phyloP scores from a whole-genome alignment of 2,797 vertebrate species.

The Zonotrichia albicollis region DNA sequence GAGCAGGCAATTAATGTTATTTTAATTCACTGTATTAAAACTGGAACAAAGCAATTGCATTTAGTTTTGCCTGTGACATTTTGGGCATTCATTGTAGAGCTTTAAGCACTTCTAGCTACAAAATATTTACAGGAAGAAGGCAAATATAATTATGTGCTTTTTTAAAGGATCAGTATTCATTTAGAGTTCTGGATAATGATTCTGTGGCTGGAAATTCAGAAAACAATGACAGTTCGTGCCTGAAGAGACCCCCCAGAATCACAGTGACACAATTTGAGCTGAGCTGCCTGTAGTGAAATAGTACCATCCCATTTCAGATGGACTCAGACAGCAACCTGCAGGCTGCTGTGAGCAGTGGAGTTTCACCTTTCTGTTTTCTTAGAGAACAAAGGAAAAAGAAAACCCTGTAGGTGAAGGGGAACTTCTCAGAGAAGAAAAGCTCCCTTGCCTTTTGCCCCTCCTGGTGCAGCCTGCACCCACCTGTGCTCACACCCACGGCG shows the following conservation, averaged over 20 bases:
- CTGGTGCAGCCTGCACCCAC: not conserved
- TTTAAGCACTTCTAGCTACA: not conserved
- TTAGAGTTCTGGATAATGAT: not conserved
- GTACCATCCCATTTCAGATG: not conserved
- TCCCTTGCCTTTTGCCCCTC: not conserved
- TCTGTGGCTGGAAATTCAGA: not conserved
- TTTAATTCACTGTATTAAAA: not conserved
- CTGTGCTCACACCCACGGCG: accelerated
- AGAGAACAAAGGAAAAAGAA: not conserved
- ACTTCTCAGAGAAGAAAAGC: not conserved
- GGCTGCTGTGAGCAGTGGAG: not conserved
- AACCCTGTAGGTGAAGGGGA: not conserved
- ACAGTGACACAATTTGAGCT: not conserved
- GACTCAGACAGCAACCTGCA: not conserved
- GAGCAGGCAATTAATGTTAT: not conserved
- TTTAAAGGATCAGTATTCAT: not conserved
- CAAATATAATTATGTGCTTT: not conserved
- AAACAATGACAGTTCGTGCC: not conserved
- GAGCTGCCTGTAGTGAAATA: not conserved
- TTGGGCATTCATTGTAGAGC: not conserved
- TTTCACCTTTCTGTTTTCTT: not conserved
- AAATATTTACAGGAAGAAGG: not conserved
- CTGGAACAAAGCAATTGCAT: not conserved
- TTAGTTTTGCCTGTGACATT: conserved; percentile 7
- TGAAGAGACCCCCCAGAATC: not conserved